Evolutionary conservation across 2,113 vertebrate genomes (phyloP).

Genomic region (Emydura subglobosa): DNA sequence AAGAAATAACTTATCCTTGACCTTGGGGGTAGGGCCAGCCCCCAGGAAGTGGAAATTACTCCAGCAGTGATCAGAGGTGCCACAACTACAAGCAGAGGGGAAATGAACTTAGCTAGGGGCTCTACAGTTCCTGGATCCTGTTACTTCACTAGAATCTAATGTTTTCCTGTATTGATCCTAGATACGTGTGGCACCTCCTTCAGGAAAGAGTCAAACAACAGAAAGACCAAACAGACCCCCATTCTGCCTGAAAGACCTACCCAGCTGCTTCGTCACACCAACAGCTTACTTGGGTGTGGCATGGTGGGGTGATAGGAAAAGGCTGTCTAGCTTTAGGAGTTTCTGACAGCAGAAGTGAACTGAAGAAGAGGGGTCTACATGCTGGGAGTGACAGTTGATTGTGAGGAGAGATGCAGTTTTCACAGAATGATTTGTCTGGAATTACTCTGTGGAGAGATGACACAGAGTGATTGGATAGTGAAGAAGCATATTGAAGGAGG

Average conservation of each 20-base stretch:
- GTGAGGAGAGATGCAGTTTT: too few species aligned
- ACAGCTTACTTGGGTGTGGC: fast-evolving
- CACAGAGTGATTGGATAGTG: neutral
- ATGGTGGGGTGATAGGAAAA: fast-evolving
- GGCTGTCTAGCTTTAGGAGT: neutral
- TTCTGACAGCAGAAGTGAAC: neutral
- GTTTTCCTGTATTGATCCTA: neutral
- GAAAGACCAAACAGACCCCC: neutral
- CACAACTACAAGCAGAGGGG: neutral
- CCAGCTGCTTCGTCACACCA: neutral
- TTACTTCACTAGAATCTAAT: neutral
- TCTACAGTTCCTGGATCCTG: neutral
- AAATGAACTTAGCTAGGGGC: too few species aligned
- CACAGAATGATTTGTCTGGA: neutral
- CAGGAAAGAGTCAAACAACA: neutral
- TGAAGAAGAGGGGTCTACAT: neutral
- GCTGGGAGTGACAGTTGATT: fast-evolving
- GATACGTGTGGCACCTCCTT: neutral
- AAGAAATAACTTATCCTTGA: neutral
- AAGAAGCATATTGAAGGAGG: neutral
- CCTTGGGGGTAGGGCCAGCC: neutral
- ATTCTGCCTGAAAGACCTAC: neutral
- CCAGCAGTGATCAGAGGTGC: neutral
- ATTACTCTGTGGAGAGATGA: neutral
- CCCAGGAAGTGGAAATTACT: neutral